Base-by-base conservation (phyloP, 2,113 vertebrate genomes). In the Solea senegalensis region DNA sequence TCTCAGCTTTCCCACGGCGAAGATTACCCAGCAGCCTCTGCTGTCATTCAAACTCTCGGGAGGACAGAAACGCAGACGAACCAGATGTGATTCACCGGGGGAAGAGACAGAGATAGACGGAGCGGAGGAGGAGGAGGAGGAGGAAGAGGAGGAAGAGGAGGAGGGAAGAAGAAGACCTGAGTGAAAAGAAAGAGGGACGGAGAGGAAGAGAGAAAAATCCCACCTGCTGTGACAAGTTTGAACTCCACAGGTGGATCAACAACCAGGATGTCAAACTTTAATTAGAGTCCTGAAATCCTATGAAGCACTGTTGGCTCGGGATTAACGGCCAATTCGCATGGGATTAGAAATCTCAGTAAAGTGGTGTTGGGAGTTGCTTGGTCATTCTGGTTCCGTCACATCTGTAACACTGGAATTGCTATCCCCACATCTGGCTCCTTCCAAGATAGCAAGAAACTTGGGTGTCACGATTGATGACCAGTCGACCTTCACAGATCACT, bases 11-110 rank as follows among this genome's bases (percentile, higher is more conserved):
- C 80, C 53, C 75, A 74, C 67, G 62, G 75, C 26, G 57, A 86
- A 83, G 83, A 91, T 88, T 86, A 89, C 75, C 62, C 81, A 61
- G 72, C 53, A 74, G 62, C 39, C 46, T n/a, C 50, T 46, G 56
- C 69, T 70, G 15, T 39, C 12, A 12, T 54, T 78, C 44, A 58
- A 77, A 63, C 2, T n/a, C 62, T 16, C 7, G 0, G 5, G 12
- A n/a, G 45, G 5, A 51, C 52, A 21, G 5, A 48, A 8, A 51
- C 6, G 16, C 8, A 50, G 68, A 76, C 8, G 51, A 46, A 9
- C 15, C 58, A 77, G 61, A 81, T 72, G 64, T 66, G 9, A 43
- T 9, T 43, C 41, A 21, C 21, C 21, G 34, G 5, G 34, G 53
- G 61, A 68, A 61, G 43, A 49, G 41, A 64, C 48, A 59, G 16